Conservation (phyloP, 2,888 invertebrate species). For the Drosophila atroscutellata region DNA sequence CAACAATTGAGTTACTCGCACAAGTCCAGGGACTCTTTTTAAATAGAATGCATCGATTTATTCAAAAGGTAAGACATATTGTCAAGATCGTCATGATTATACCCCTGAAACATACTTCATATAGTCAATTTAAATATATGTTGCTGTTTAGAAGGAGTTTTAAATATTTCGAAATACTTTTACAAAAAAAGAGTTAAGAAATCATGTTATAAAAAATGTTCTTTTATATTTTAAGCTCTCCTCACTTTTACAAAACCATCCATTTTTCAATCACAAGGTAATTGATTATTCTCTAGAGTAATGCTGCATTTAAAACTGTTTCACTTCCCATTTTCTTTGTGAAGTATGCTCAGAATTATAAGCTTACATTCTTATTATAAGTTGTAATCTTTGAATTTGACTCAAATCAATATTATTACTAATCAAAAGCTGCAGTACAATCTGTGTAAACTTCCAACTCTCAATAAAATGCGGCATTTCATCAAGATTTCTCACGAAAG, state of each 20-base stretch:
- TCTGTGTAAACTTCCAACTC: slow-evolving; percentile 1
- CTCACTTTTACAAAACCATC: neutral
- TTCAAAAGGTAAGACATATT: neutral
- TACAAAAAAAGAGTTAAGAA: neutral
- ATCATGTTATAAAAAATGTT: neutral
- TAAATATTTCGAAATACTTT: neutral
- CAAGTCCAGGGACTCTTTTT: neutral
- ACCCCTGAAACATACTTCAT: neutral
- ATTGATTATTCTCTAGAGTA: neutral
- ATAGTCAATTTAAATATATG: accelerated
- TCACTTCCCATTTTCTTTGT: neutral
- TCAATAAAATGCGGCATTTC: slow-evolving; percentile 10
- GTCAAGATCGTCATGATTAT: neutral
- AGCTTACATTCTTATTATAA: neutral
- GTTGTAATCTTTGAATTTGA: too few species aligned
- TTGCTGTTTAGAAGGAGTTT: neutral
- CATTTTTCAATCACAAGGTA: neutral
- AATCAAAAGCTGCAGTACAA: neutral
- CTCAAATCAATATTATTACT: neutral
- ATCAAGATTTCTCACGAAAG: slow-evolving; percentile 7
- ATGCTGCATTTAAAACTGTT: neutral
- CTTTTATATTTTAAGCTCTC: neutral
- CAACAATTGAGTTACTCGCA: slow-evolving; percentile 19
- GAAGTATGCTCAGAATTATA: neutral
- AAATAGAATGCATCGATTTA: neutral